Percentiles rank a stretch among this genome's conserved stretches.
Conservation (phyloP, 2,797 vertebrate species). For the Peromyscus attwateri region DNA sequence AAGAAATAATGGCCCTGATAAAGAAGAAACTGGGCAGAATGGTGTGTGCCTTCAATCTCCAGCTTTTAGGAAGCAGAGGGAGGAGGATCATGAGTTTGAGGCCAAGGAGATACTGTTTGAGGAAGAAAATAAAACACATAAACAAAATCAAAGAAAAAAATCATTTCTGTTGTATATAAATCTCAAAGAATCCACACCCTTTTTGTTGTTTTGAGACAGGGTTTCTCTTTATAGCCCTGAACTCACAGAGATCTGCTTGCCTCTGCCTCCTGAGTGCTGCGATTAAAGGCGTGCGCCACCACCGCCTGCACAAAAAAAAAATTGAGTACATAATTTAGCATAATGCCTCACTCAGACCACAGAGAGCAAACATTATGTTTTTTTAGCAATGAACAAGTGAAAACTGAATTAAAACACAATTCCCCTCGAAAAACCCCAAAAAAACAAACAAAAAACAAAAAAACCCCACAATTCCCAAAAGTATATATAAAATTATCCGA, state of each 20-base stretch:
- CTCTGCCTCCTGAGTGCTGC: too few relatives aligned
- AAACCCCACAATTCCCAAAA: slow-evolving; percentile 2
- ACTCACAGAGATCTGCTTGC: too few relatives aligned
- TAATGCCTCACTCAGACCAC: not conserved
- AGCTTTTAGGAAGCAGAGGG: not conserved
- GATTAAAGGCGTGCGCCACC: too few relatives aligned
- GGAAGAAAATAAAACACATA: not conserved
- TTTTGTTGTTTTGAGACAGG: too few relatives aligned
- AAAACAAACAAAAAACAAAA: too few relatives aligned
- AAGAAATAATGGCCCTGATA: not conserved
- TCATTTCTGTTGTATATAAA: not conserved
- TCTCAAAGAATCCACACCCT: slow-evolving; percentile 4
- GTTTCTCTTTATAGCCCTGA: too few relatives aligned
- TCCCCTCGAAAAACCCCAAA: too few relatives aligned
- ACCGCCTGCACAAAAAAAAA: too few relatives aligned
- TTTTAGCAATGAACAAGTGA: slow-evolving; percentile 4
- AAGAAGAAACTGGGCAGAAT: not conserved
- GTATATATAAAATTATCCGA: not conserved
- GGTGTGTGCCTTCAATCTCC: not conserved
- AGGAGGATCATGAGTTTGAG: not conserved
- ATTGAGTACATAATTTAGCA: not conserved
- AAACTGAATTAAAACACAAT: slow-evolving; percentile 31
- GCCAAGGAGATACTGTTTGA: not conserved
- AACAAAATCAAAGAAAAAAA: not conserved
- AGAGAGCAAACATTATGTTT: slow-evolving; percentile 27